Conservation (phyloP, 64 coral and sea anemone genomes). For the Astreopora myriophthalma region DNA sequence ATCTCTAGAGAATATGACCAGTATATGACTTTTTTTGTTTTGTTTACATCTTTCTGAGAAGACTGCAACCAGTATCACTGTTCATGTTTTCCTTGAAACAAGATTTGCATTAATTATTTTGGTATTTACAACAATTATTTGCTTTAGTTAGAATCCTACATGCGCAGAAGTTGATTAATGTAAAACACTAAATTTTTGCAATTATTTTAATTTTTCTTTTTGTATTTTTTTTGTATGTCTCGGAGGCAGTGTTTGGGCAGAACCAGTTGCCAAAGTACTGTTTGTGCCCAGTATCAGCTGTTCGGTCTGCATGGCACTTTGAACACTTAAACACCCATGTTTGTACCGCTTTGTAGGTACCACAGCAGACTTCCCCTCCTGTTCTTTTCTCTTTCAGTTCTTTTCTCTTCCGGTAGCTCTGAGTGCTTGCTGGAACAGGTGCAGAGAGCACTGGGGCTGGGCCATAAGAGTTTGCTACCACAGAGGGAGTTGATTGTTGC, state of each 20-base stretch:
- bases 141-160: too few relatives aligned
- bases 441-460: background rate
- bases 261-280: constrained; percentile 57
- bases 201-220: background rate
- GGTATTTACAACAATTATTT: too few relatives aligned
- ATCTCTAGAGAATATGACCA: too few relatives aligned
- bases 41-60: too few relatives aligned
- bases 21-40: too few relatives aligned
- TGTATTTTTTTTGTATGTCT: background rate
- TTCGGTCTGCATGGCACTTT: constrained; percentile 28
- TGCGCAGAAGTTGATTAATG: too few relatives aligned
- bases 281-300: background rate
- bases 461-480: background rate
- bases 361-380: background rate
- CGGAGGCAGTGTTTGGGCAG: background rate
- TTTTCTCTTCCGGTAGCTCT: background rate
- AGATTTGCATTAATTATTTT: too few relatives aligned
- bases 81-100: too few relatives aligned
- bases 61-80: too few relatives aligned
- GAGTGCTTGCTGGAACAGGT: background rate
- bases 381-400: background rate
- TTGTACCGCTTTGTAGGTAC: constrained; percentile 17
- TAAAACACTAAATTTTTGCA: background rate
- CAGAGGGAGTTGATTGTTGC: background rate
- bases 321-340: constrained; percentile 44